Evolutionary conservation across 1,140 invertebrate species (phyloP).

Genomic region (Melanaphis sacchari): DNA sequence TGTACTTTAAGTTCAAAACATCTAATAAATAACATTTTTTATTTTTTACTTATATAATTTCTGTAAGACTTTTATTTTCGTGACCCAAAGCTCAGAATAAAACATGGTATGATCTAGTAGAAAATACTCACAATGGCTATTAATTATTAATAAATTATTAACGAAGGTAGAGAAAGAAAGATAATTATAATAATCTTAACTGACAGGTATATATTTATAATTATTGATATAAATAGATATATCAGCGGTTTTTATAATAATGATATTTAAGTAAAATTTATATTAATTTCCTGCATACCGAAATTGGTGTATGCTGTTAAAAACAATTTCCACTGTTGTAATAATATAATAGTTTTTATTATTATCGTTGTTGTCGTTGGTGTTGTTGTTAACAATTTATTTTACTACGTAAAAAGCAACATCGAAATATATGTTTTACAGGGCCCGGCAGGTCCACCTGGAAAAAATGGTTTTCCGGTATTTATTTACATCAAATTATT

Average conservation of each 20-base stretch:
- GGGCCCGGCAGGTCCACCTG: slow-evolving; percentile 78
- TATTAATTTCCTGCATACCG: background rate
- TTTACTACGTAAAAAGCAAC: background rate
- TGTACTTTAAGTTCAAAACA: background rate
- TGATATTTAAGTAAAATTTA: background rate
- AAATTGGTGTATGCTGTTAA: background rate
- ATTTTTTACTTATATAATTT: background rate
- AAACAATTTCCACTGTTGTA: slow-evolving; percentile 43
- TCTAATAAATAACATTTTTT: background rate
- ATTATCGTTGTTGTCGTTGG: background rate
- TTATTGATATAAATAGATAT: background rate
- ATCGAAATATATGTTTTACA: slow-evolving; percentile 68
- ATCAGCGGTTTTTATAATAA: background rate
- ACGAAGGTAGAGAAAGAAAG: background rate
- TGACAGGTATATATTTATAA: too few species aligned
- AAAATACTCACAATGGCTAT: background rate
- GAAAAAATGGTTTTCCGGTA: slow-evolving; percentile 91
- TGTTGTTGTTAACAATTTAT: background rate
- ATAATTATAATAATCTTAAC: background rate
- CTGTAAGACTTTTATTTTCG: background rate
- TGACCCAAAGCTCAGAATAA: background rate
- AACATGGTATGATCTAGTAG: background rate
- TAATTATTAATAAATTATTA: background rate
- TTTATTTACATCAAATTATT: slow-evolving; percentile 64
- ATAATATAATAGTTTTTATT: background rate